Base-by-base conservation (phyloP, 2,888 invertebrate genomes). In the Drosophila acutilabella region DNA sequence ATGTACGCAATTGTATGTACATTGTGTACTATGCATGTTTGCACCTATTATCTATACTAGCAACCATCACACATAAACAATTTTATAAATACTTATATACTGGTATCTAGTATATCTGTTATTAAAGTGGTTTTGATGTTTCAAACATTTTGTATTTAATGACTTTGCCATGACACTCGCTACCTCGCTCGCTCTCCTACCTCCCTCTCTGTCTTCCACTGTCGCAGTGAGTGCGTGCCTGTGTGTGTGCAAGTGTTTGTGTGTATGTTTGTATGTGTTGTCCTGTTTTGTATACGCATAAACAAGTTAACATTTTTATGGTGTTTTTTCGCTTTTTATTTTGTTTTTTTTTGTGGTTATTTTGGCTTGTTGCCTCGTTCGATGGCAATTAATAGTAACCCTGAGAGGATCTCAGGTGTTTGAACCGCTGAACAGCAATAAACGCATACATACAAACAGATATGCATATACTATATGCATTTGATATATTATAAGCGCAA, bases 71-170 rank as follows among this genome's bases (percentile, higher is more conserved):
- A 61, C 30, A 50, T 36, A 72, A 20, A 47, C 36, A 36, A 5
- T 14, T 59, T 48, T 54, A 51, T 64, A 64, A 51, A 44, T 62
- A 44, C 20, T 51, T 61, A 50, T 14, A 41, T 61, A 45, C 30
- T 2, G 8, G 30, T 59, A 69, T 74, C 64, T 54, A 65, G 59
- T 62, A 71, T 71, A 75, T 66, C 59, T 60, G 75, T 59, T 66
- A 70, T 66, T 65, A 60, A 74, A 52, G 41, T 74, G 54, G 54
- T 52, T 74, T 52, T 30, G n/a, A 62, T 71, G 71, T 74, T 66
- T 74, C 33, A 71, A 72, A 71, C 67, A 71, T 57, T 67, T 74
- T 51, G 53, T 50, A 62, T 71, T 66, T 74, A 59, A 74, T 74
- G 75, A 48, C 48, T 65, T 65, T 74, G 58, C 66, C 65, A 74